Evolutionary conservation across 2,888 invertebrate genomes (phyloP), one percentile per base, ranked within the genome.

Genomic region (Tetropium fuscum): DNA sequence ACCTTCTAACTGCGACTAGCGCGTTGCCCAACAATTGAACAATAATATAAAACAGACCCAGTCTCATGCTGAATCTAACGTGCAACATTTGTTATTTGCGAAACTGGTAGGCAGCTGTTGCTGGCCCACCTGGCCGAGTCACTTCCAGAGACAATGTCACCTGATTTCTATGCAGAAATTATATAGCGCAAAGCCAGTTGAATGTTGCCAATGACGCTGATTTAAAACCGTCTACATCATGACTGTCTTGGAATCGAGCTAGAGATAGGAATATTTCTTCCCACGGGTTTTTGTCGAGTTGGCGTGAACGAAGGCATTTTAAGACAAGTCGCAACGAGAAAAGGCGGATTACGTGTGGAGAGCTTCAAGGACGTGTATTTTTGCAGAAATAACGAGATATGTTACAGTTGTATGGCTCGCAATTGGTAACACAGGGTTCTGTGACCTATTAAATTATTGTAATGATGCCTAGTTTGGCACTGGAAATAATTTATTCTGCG

Each of bases 311-410:
- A 59, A 63, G 56, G 44, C 48, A 59, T 56, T 47, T 41, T 58
- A 58, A 58, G 58, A 59, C 64, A 64, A 58, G 64, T 64, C 43
- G 41, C 36, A 53, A 56, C 60, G 53, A 59, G 53, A 58, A 60
- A 54, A 60, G 44, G 48, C 60, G 60, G 60, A 53, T 64, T 60
- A 60, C 40, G 47, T 51, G 44, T 45, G 43, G 38, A 56, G 45
- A 60, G 40, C 53, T 56, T 53, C 58, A 64, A 64, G 58, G 63
- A 41, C 41, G 6, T 10, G 32, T 10, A 32, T 32, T 41, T 20
- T n/a, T 32, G 5, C 13, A 27, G 27, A 11, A 30, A 32, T 45
- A 45, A 45, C 16, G 30, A 30, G 45, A 45, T 30, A 18, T 10
- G 40, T 40, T 19, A 40, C 18, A 40, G 34, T 34, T 19, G 10